phyloP scores from a whole-genome alignment of 2,888 invertebrate species.

The Hoplodrina ambigua region DNA sequence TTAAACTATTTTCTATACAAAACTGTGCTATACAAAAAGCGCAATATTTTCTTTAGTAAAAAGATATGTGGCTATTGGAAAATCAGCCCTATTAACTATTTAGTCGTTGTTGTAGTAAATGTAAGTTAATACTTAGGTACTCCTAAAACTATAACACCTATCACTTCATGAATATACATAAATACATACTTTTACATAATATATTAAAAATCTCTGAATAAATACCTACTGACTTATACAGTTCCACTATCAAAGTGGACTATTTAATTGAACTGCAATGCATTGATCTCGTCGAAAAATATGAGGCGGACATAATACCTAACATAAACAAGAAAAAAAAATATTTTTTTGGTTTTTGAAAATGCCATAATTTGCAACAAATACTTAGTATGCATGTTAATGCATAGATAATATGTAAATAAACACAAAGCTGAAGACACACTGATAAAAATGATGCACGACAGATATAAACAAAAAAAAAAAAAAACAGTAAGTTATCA shows the following conservation, averaged over 20 bases:
- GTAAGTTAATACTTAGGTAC: constrained; percentile 39
- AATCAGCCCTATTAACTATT: constrained; percentile 11
- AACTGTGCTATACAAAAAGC: neutral
- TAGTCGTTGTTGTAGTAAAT: constrained; percentile 41
- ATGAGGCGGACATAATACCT: constrained; percentile 35
- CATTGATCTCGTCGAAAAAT: constrained; percentile 26
- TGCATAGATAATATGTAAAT: constrained; percentile 9
- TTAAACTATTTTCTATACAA: neutral
- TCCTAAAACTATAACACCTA: constrained; percentile 36
- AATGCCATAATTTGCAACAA: constrained; percentile 2
- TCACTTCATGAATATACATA: constrained; percentile 31
- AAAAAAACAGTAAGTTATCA: constrained; percentile 2
- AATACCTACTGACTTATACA: constrained; percentile 25
- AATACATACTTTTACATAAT: constrained; percentile 32
- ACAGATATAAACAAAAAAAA: constrained; percentile 3
- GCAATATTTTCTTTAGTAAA: neutral
- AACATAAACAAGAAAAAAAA: neutral
- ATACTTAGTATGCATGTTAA: constrained; percentile 8
- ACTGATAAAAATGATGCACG: neutral
- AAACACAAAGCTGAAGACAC: constrained; percentile 18
- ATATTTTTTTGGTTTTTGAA: neutral
- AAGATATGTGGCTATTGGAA: neutral
- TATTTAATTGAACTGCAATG: constrained; percentile 29
- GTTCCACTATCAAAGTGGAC: constrained; percentile 15
- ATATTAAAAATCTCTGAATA: constrained; percentile 37